phyloP scores from a whole-genome alignment of 2,888 invertebrate genomes.

The Phrixothrix hirtus region DNA sequence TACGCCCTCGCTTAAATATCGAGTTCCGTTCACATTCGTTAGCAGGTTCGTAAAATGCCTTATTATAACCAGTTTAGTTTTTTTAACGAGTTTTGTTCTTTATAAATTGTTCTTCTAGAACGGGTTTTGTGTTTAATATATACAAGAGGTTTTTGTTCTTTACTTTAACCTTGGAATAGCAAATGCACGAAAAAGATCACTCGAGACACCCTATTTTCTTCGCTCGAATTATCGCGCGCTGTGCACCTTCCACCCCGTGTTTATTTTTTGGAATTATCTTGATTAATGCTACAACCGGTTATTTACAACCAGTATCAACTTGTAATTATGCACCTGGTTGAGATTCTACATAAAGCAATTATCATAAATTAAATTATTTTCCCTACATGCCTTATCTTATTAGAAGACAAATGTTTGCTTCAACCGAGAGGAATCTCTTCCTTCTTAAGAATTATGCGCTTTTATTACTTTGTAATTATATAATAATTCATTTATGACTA shows the following conservation, averaged over 20 bases:
- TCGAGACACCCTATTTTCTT: constrained; percentile 11
- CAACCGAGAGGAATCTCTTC: constrained; percentile 8
- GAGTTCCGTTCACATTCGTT: constrained; percentile 31
- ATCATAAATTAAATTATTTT: constrained; percentile 45
- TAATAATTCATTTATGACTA: constrained; percentile 14
- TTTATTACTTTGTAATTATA: constrained; percentile 9
- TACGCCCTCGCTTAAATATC: constrained; percentile 27
- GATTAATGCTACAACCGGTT: constrained; percentile 37
- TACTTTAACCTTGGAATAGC: constrained; percentile 31
- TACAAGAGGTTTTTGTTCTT: constrained; percentile 34
- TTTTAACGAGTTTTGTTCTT: constrained; percentile 35
- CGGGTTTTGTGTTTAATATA: constrained; percentile 37
- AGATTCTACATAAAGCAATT: constrained; percentile 43
- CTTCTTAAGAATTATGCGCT: constrained; percentile 6
- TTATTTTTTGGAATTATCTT: constrained; percentile 38
- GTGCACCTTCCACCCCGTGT: constrained; percentile 26
- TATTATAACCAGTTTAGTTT: constrained; percentile 42
- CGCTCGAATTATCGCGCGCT: constrained; percentile 14
- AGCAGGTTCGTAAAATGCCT: constrained; percentile 37
- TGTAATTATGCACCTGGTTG: constrained; percentile 46
- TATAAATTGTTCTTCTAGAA: constrained; percentile 40
- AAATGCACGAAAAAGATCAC: constrained; percentile 19
- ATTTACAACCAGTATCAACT: constrained; percentile 43
- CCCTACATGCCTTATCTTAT: constrained; percentile 10
- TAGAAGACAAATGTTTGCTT: constrained; percentile 9